Percentiles rank a stretch among this genome's conserved stretches.
phyloP scores from a whole-genome alignment of 1,140 invertebrate genomes.

The Cotesia chilonis region DNA sequence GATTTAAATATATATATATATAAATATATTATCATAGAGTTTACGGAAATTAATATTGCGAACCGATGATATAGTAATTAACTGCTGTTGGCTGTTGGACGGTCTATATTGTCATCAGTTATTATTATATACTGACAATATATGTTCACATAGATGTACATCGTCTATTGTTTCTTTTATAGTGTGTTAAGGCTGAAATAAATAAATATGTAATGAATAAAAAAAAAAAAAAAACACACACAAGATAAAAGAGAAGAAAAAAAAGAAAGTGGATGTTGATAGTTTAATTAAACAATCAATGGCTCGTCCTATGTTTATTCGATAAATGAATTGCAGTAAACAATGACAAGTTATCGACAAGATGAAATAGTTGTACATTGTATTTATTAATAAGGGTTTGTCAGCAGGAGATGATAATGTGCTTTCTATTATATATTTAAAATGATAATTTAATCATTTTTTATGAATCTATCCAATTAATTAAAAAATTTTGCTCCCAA shows the following conservation, averaged over 20 bases:
- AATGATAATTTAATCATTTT: no score
- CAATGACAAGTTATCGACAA: constrained; percentile 60
- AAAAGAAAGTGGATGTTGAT: constrained; percentile 39
- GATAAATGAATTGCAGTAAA: constrained; percentile 54
- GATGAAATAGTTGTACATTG: no score
- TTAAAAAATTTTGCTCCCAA: no score
- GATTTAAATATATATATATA: no score
- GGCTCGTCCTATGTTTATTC: constrained; percentile 49
- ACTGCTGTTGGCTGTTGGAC: constrained; percentile 23
- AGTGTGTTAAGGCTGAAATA: no score
- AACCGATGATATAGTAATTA: constrained; percentile 24
- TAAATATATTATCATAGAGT: constrained; percentile 1
- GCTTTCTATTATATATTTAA: no score
- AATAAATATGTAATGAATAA: no score
- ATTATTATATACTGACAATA: background rate
- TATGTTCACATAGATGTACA: background rate
- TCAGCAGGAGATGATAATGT: background rate
- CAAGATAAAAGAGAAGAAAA: no score
- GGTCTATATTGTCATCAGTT: background rate
- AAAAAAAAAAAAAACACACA: no score
- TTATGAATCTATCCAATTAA: no score
- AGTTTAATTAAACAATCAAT: constrained; percentile 64
- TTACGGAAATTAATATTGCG: constrained; percentile 25
- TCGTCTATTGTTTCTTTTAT: no score
- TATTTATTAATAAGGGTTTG: background rate